Conservation (phyloP, 2,797 vertebrate genomes). For the Galagoides demidoff region DNA sequence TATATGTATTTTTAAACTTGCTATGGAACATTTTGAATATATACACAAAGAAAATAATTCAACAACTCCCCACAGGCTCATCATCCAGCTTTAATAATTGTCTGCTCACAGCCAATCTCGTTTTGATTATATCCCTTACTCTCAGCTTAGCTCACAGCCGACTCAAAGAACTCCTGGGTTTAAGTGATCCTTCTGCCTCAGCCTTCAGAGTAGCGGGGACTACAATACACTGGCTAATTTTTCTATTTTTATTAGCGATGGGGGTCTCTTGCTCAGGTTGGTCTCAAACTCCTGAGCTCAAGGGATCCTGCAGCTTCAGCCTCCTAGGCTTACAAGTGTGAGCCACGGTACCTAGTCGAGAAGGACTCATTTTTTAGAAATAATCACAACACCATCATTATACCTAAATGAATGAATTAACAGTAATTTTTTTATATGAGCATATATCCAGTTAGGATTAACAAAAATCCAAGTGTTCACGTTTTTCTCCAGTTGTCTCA, state of each 20-base stretch:
- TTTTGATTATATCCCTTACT: background rate
- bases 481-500: slow-evolving; percentile 36
- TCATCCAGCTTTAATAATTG: background rate
- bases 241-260: no score
- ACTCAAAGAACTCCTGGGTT: no score
- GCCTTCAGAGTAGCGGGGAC: no score
- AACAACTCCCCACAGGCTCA: background rate
- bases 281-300: no score
- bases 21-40: slow-evolving; percentile 10
- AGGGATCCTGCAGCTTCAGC: no score
- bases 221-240: no score
- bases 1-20: slow-evolving; percentile 6
- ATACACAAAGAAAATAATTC: slow-evolving; percentile 4
- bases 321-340: no score
- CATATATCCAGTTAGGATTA: background rate
- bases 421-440: slow-evolving; percentile 31
- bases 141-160: no score
- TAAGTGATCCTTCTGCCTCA: no score
- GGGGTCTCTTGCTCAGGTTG: no score
- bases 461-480: background rate
- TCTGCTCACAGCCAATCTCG: background rate
- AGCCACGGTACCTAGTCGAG: background rate
- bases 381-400: slow-evolving; percentile 16
- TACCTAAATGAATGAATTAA: slow-evolving; percentile 36
- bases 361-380: slow-evolving; percentile 26